Conservation (phyloP, 2,113 vertebrate species). For the Syngnathus typhle region DNA sequence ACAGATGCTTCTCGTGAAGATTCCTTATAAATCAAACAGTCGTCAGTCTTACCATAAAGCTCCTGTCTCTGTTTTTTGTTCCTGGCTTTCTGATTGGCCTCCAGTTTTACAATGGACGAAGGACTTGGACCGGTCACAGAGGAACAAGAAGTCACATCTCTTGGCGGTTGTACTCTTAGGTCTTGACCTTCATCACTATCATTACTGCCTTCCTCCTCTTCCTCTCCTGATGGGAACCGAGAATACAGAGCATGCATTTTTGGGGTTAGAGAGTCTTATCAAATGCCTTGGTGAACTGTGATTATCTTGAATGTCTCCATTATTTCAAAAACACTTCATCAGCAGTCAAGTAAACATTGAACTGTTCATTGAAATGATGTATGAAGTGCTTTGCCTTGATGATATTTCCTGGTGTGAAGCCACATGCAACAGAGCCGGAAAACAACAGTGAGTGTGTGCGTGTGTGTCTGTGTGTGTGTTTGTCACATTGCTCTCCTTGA, state of each 20-base stretch:
- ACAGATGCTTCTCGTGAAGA: slow-evolving; percentile 39
- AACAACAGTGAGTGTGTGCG: slow-evolving; percentile 11
- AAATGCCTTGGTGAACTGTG: slow-evolving; percentile 23
- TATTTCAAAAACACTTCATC: slow-evolving; percentile 47
- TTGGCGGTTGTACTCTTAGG: slow-evolving; percentile 53
- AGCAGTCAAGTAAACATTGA: slow-evolving; percentile 38
- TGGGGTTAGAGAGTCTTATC: slow-evolving; percentile 8
- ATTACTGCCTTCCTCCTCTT: slow-evolving; percentile 76
- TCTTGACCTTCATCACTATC: slow-evolving; percentile 79
- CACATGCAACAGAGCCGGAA: slow-evolving; percentile 27
- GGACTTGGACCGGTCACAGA: slow-evolving; percentile 82
- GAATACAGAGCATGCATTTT: slow-evolving; percentile 6
- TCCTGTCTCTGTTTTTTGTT: slow-evolving; percentile 95
- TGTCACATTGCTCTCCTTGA: slow-evolving; percentile 30
- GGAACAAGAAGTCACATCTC: slow-evolving; percentile 62
- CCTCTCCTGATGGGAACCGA: slow-evolving; percentile 63
- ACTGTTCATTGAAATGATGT: slow-evolving; percentile 38
- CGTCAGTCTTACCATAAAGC: slow-evolving; percentile 74
- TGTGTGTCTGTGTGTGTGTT: slow-evolving; percentile 16
- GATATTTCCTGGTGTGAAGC: slow-evolving; percentile 50
- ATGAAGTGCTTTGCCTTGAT: slow-evolving; percentile 40
- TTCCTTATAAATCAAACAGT: slow-evolving; percentile 32
- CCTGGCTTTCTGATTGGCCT: slow-evolving; percentile 94
- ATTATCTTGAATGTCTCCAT: slow-evolving; percentile 17
- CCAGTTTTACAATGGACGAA: slow-evolving; percentile 91